Evolutionary conservation across 2,888 invertebrate genomes (phyloP).

Genomic region (Epsilonema sp.): DNA sequence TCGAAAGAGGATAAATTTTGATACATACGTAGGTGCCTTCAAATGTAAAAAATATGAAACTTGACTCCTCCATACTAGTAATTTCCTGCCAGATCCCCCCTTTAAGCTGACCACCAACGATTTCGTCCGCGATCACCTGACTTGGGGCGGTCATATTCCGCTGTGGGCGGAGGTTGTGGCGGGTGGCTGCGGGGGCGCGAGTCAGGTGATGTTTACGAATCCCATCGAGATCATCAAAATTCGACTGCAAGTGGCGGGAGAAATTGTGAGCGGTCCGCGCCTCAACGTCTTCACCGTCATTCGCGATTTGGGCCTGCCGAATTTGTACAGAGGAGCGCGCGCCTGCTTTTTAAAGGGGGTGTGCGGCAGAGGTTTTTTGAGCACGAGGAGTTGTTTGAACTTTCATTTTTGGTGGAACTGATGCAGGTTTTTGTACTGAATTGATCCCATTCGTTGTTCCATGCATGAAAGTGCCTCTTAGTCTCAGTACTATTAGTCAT

Average conservation of each 20-base stretch:
- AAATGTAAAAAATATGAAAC: too few relatives aligned
- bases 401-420: too few relatives aligned
- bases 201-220: conserved; percentile 82
- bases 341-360: conserved; percentile 87
- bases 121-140: conserved; percentile 76
- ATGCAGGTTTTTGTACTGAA: too few relatives aligned
- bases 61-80: too few relatives aligned
- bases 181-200: conserved; percentile 48
- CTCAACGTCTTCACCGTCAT: conserved; percentile 74
- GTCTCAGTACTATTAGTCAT: too few relatives aligned
- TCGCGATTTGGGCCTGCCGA: conserved; percentile 77
- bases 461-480: too few relatives aligned
- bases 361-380: too few relatives aligned
- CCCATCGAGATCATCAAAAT: conserved; percentile 98
- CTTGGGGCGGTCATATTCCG: conserved; percentile 52
- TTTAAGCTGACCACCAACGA: conserved; percentile 48
- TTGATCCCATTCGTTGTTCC: too few relatives aligned
- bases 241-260: conserved; percentile 88
- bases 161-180: conserved; percentile 68
- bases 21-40: too few relatives aligned
- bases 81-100: conserved; percentile 27
- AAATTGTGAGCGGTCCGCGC: conserved; percentile 53
- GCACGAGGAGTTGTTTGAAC: too few relatives aligned
- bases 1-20: too few relatives aligned
- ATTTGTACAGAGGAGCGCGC: conserved; percentile 66